Percentiles rank a stretch among this genome's conserved stretches.
Conservation (phyloP, 2,888 invertebrate species). For the Encarsia formosa region DNA sequence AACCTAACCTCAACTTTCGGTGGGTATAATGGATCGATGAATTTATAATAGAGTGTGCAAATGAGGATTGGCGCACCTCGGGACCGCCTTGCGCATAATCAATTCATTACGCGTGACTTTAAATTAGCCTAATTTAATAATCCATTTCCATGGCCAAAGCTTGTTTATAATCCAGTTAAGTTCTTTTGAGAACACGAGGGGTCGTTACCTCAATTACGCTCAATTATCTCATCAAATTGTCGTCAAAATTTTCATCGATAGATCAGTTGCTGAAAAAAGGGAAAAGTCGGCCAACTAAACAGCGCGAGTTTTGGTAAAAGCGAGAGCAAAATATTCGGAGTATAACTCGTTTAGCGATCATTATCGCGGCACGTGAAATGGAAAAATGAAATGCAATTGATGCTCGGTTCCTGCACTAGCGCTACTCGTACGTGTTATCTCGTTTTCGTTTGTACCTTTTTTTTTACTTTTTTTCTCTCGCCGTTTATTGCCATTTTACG, state of each 20-base stretch:
- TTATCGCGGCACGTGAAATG: slow-evolving; percentile 18
- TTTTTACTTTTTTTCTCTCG: no score
- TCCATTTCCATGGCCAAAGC: slow-evolving; percentile 2
- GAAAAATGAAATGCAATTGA: slow-evolving; percentile 25
- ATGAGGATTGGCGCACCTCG: neutral
- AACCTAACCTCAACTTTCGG: slow-evolving; percentile 3
- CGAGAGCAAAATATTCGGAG: neutral
- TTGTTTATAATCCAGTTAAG: neutral
- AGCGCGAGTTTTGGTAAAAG: no score
- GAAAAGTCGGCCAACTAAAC: no score
- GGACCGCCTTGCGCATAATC: slow-evolving; percentile 6
- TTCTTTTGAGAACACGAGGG: no score
- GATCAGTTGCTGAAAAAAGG: no score
- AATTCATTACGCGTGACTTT: slow-evolving; percentile 14
- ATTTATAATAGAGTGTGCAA: slow-evolving; percentile 5
- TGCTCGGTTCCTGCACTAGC: no score
- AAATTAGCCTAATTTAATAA: slow-evolving; percentile 20
- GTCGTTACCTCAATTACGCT: no score
- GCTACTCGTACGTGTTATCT: no score
- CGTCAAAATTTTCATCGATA: no score
- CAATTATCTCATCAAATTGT: no score
- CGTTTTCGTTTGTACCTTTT: no score
- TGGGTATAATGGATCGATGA: slow-evolving; percentile 15
- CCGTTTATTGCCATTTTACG: no score
- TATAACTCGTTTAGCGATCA: slow-evolving; percentile 17